Evolutionary conservation across 2,797 vertebrate genomes (phyloP).

Genomic region (Semotilus atromaculatus): DNA sequence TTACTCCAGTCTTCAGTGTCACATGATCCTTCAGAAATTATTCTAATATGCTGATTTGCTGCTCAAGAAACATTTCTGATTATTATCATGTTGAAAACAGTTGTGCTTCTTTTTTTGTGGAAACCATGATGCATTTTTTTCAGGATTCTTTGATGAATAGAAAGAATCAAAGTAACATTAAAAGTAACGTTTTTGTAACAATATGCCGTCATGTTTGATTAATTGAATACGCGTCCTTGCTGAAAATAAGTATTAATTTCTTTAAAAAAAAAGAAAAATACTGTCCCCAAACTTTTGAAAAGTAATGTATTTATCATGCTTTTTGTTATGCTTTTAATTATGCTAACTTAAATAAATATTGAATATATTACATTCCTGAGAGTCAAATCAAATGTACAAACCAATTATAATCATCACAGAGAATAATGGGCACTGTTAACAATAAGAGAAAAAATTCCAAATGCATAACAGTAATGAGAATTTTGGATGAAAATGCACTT

Average conservation of each 20-base stretch:
- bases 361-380: background rate
- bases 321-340: background rate
- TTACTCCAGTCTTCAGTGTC: background rate
- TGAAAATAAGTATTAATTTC: background rate
- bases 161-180: background rate
- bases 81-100: background rate
- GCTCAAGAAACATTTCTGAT: background rate
- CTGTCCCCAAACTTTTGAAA: background rate
- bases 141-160: background rate
- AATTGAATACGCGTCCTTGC: background rate
- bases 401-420: background rate
- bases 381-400: background rate
- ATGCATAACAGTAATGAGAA: background rate
- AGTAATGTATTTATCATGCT: background rate
- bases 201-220: background rate
- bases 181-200: background rate
- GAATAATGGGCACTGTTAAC: background rate
- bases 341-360: background rate
- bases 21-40: background rate
- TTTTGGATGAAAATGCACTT: background rate
- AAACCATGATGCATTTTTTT: too few species aligned
- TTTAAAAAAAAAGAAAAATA: background rate
- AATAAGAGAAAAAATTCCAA: background rate
- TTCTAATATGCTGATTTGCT: background rate
- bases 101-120: background rate